These are phyloP conservation scores for Gorsachius goisagi DNA, from an alignment of 2,113 vertebrate genomes.

Conservation along the genomic window DNA sequence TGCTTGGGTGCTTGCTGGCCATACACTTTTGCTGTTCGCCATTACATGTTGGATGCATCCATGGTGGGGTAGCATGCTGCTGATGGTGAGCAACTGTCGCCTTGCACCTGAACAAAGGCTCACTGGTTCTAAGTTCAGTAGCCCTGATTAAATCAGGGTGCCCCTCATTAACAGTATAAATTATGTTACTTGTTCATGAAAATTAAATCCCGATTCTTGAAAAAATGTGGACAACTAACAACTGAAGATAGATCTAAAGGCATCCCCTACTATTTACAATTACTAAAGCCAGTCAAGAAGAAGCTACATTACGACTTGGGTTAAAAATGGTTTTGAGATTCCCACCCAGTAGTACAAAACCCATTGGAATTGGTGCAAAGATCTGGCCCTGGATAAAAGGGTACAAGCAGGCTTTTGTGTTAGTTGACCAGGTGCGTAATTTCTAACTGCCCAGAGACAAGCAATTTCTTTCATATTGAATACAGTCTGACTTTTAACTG, in stretches of 20 bases:
- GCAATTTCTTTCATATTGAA: not conserved
- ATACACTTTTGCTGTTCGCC: not conserved
- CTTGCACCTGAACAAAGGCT: not conserved
- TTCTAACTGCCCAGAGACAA: not conserved
- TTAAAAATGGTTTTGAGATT: not conserved
- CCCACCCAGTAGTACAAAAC: not conserved
- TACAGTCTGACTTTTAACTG: slow-evolving; percentile 7
- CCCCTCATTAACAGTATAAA: not conserved
- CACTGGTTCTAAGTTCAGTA: not conserved
- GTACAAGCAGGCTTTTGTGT: not conserved
- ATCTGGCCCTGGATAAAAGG: not conserved
- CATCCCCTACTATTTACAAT: not conserved
- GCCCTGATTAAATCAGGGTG: not conserved
- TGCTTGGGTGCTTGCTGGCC: not conserved
- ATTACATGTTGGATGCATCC: not conserved
- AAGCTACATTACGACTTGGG: not conserved
- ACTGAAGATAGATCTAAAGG: not conserved
- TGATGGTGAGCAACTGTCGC: not conserved
- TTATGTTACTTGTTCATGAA: not conserved
- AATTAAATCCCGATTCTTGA: not conserved
- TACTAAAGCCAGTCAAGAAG: not conserved
- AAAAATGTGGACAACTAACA: not conserved
- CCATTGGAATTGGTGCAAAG: not conserved
- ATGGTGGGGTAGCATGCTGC: not conserved
- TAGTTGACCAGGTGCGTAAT: not conserved